phyloP scores from a whole-genome alignment of 92 coral and sea anemone species.

The Actinernus sp. region DNA sequence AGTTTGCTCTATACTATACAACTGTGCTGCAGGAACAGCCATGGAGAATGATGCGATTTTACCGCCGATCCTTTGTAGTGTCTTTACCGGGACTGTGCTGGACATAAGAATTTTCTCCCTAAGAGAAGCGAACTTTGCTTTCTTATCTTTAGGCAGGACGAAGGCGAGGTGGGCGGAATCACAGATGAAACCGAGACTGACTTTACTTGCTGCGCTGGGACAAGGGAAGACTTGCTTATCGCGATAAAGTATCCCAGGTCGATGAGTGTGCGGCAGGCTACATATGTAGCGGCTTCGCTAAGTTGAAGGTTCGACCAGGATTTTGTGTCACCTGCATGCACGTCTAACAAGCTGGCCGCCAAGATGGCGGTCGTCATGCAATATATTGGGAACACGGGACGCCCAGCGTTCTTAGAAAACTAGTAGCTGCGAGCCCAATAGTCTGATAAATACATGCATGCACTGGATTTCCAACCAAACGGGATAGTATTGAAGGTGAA shows the following conservation, averaged over 20 bases:
- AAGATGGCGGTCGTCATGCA: background rate
- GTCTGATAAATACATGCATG: conserved; percentile 5
- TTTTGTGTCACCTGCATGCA: background rate
- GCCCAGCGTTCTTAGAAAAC: conserved; percentile 5
- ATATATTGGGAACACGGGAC: conserved; percentile 7
- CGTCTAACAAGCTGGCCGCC: background rate
- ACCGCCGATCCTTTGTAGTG: background rate
- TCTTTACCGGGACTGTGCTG: background rate
- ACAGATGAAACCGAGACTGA: conserved; percentile 5
- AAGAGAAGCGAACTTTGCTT: background rate
- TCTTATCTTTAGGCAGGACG: conserved; percentile 7
- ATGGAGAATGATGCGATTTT: conserved; percentile 1
- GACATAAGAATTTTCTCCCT: background rate
- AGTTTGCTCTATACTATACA: background rate
- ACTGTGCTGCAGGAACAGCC: conserved; percentile 3
- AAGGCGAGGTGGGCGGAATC: conserved; percentile 1
- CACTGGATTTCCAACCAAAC: conserved; percentile 22
- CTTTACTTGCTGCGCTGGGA: background rate
- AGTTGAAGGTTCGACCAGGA: background rate
- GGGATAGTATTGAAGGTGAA: conserved; percentile 5
- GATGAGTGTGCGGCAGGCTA: conserved; percentile 3
- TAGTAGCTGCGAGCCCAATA: conserved; percentile 6
- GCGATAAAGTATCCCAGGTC: conserved; percentile 10
- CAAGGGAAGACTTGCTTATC: background rate
- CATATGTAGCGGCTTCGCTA: background rate